Evolutionary conservation across 2,113 vertebrate genomes (phyloP).

Genomic region (Halcyon senegalensis): DNA sequence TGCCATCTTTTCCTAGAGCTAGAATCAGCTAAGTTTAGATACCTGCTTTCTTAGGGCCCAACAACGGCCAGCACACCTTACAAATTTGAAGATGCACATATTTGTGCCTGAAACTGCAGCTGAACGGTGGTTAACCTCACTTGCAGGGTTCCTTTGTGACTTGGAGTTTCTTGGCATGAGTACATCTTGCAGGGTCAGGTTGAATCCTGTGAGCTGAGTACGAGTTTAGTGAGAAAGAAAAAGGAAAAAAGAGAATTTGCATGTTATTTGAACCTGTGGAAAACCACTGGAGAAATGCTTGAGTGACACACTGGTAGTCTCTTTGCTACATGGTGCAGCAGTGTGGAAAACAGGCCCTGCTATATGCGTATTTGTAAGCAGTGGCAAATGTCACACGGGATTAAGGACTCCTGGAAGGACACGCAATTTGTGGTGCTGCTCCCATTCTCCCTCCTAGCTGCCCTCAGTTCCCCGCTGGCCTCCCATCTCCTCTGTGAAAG

Average conservation of each 20-base stretch:
- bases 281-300: neutral
- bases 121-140: neutral
- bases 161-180: neutral
- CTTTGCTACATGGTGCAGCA: neutral
- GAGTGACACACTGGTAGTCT: neutral
- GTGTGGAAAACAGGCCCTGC: slow-evolving; percentile 7
- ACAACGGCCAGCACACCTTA: neutral
- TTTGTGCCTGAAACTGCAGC: neutral
- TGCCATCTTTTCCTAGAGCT: neutral
- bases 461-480: neutral
- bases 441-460: neutral
- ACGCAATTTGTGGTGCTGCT: neutral
- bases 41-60: neutral
- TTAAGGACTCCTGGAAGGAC: slow-evolving; percentile 34
- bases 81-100: neutral
- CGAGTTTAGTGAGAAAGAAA: neutral
- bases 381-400: slow-evolving; percentile 15
- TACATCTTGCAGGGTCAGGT: neutral
- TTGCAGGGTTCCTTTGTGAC: neutral
- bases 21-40: neutral
- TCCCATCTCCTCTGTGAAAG: neutral
- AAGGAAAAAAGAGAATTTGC: neutral
- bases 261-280: neutral
- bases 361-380: neutral
- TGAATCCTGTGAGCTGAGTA: neutral